Conservation (phyloP, 2,888 invertebrate genomes). For the Pinctada fucata region DNA sequence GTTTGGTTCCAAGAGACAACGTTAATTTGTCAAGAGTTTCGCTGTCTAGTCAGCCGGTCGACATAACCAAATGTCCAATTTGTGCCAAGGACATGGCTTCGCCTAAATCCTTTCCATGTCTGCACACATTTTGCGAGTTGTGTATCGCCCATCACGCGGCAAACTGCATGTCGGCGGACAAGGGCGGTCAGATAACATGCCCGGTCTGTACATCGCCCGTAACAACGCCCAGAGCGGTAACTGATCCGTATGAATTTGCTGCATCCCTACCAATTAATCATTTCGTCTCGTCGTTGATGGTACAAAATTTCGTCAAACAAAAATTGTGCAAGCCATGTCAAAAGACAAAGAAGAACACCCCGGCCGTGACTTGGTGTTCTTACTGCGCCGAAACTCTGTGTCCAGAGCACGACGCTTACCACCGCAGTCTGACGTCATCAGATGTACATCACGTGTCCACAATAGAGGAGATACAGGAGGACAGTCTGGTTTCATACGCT, state of each 20-base stretch:
- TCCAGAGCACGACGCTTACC: slow-evolving; percentile 28
- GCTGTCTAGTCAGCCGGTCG: slow-evolving; percentile 6
- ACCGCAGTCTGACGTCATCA: slow-evolving; percentile 26
- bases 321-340: slow-evolving; percentile 34
- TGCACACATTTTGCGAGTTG: slow-evolving; percentile 33
- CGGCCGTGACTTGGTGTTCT: slow-evolving; percentile 34
- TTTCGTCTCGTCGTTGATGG: slow-evolving; percentile 36
- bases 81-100: slow-evolving; percentile 23
- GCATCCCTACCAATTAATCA: slow-evolving; percentile 30
- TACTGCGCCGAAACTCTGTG: slow-evolving; percentile 37
- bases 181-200: slow-evolving; percentile 28
- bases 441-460: slow-evolving; percentile 24
- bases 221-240: slow-evolving; percentile 15
- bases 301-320: slow-evolving; percentile 17
- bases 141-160: slow-evolving; percentile 27
- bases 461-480: slow-evolving; percentile 23
- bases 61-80: slow-evolving; percentile 32
- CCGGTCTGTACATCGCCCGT: slow-evolving; percentile 28
- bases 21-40: slow-evolving; percentile 1
- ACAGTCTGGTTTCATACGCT: slow-evolving; percentile 15
- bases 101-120: slow-evolving; percentile 29
- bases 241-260: slow-evolving; percentile 19
- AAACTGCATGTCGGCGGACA: slow-evolving; percentile 7
- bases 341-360: slow-evolving; percentile 22
- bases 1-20: background rate